Evolutionary conservation across 1,140 invertebrate genomes (phyloP).

Genomic region (Caligus rogercresseyi): DNA sequence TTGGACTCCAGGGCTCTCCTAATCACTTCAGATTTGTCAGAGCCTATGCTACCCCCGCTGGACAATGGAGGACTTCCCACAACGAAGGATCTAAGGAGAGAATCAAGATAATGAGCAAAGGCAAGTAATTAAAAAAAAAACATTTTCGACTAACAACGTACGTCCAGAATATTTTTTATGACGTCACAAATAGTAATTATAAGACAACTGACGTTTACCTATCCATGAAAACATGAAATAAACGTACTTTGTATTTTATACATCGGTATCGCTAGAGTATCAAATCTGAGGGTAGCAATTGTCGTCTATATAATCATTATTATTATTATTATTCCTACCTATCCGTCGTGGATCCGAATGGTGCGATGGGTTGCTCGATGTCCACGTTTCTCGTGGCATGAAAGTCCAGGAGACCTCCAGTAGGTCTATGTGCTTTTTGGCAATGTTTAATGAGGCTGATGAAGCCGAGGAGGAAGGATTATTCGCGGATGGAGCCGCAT

Average conservation of each 20-base stretch:
- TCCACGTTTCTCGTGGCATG: background rate
- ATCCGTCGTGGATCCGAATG: background rate
- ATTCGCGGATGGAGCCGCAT: background rate
- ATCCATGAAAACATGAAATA: no score
- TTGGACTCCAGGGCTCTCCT: slow-evolving; percentile 4
- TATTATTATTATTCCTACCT: background rate
- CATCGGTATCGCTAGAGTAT: background rate
- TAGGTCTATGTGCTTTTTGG: background rate
- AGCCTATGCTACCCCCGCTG: slow-evolving; percentile 1
- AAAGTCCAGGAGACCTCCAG: background rate
- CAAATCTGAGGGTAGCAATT: background rate
- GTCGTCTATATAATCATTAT: background rate
- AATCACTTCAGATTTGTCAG: slow-evolving; percentile 14
- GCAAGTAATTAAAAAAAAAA: no score
- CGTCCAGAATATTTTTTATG: no score
- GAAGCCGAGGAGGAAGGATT: background rate
- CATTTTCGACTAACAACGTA: no score
- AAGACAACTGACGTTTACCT: no score
- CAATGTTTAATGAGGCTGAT: background rate
- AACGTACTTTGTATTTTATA: no score
- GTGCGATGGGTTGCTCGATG: background rate
- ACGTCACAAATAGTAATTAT: no score
- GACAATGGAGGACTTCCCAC: slow-evolving; percentile 9
- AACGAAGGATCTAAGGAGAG: slow-evolving; percentile 1
- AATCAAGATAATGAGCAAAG: background rate